phyloP scores from a whole-genome alignment of 2,888 invertebrate genomes.

The Cosmia pyralina region DNA sequence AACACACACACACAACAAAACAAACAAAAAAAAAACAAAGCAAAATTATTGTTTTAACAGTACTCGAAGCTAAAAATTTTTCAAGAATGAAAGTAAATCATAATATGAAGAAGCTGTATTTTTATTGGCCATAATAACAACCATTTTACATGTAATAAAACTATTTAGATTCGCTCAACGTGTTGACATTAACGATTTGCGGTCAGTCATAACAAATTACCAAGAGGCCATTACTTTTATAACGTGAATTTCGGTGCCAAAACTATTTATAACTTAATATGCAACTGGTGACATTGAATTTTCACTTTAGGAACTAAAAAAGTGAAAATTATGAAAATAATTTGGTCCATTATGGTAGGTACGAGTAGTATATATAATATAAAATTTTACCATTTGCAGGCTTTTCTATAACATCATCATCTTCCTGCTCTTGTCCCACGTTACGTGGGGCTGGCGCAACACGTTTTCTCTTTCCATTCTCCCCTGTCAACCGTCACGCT shows the following conservation, averaged over 20 bases:
- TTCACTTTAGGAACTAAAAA: background rate
- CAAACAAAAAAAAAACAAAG: no score
- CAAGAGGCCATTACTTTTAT: conserved; percentile 18
- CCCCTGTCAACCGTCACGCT: no score
- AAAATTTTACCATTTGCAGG: background rate
- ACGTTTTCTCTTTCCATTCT: no score
- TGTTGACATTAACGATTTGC: conserved; percentile 39
- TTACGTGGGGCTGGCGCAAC: no score
- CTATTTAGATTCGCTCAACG: conserved; percentile 28
- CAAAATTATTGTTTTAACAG: no score
- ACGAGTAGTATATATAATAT: background rate
- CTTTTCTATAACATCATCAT: background rate
- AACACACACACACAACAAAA: no score
- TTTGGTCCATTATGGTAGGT: background rate
- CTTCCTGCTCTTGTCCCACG: no score
- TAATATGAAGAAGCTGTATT: background rate
- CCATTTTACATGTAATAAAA: conserved; percentile 34
- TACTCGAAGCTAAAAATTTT: background rate
- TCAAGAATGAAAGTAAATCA: background rate
- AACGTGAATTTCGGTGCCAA: conserved; percentile 33
- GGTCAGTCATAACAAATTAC: conserved; percentile 45
- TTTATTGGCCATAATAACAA: conserved; percentile 15
- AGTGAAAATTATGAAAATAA: background rate
- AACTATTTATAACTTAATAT: conserved; percentile 28
- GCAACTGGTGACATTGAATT: conserved; percentile 21